Evolutionary conservation across 1,140 invertebrate genomes (phyloP).

Genomic region (Meteorus sp.): DNA sequence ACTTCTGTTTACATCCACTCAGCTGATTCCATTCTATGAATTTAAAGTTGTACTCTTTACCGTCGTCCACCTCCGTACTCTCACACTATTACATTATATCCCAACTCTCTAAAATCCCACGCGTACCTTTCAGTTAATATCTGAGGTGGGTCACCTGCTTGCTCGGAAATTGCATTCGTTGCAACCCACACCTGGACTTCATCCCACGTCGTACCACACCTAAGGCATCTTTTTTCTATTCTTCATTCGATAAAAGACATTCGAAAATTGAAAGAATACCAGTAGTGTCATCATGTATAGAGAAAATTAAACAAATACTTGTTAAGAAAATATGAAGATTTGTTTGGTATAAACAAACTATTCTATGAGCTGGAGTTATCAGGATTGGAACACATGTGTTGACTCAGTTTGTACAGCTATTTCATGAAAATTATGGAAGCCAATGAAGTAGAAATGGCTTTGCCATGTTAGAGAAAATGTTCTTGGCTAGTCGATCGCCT

Average conservation of each 20-base stretch:
- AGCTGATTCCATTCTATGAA: neutral
- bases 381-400: too few relatives aligned
- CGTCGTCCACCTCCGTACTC: neutral
- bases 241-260: too few relatives aligned
- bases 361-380: too few relatives aligned
- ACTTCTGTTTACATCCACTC: too few relatives aligned
- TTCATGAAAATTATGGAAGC: too few relatives aligned
- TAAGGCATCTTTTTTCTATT: slow-evolving; percentile 1
- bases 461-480: slow-evolving; percentile 11
- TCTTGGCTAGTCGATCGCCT: neutral
- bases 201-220: slow-evolving; percentile 10
- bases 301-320: neutral
- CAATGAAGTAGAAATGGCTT: too few relatives aligned
- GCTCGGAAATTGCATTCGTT: slow-evolving; percentile 31
- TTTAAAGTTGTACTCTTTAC: too few relatives aligned
- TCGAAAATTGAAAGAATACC: neutral
- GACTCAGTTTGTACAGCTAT: too few relatives aligned
- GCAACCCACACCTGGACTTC: slow-evolving; percentile 25
- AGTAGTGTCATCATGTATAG: neutral
- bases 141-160: slow-evolving; percentile 35
- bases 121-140: slow-evolving; percentile 17
- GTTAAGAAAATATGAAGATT: neutral
- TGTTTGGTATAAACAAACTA: too few relatives aligned
- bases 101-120: slow-evolving; percentile 35
- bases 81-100: neutral